These are phyloP conservation scores for Thymelicus lineola DNA, from an alignment of 2,888 invertebrate genomes.

Conservation along the genomic window DNA sequence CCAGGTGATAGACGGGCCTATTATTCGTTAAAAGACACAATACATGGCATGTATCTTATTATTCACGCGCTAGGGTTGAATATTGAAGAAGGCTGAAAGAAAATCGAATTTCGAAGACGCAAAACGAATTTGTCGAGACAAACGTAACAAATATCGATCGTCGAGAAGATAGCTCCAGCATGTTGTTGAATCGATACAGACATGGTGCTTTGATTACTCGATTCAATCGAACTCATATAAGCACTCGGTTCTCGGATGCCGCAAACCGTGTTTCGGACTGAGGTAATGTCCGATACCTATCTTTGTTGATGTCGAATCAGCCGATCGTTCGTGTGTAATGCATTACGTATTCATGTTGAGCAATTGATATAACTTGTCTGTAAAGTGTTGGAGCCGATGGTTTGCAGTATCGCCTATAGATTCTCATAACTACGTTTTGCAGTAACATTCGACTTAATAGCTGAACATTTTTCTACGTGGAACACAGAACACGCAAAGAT, in stretches of 20 bases:
- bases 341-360: conserved; percentile 76
- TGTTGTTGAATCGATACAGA: conserved; percentile 80
- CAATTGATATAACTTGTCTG: conserved; percentile 75
- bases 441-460: conserved; percentile 25
- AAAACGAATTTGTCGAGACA: conserved; percentile 62
- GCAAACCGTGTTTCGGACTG: conserved; percentile 65
- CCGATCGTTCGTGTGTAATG: conserved; percentile 69
- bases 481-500: conserved; percentile 6
- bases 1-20: conserved; percentile 46
- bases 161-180: conserved; percentile 72
- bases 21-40: conserved; percentile 33
- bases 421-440: conserved; percentile 29
- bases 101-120: conserved; percentile 45
- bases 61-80: conserved; percentile 45
- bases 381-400: conserved; percentile 46
- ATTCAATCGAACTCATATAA: conserved; percentile 75
- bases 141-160: conserved; percentile 82
- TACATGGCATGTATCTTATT: conserved; percentile 40
- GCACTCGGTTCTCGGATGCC: conserved; percentile 59
- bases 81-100: conserved; percentile 44
- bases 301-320: conserved; percentile 73
- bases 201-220: conserved; percentile 82
- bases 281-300: conserved; percentile 78
- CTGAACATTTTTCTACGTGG: conserved; percentile 23
- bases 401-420: conserved; percentile 42